Base-by-base conservation (phyloP, 2,113 vertebrate genomes). In the Polyodon spathula region DNA sequence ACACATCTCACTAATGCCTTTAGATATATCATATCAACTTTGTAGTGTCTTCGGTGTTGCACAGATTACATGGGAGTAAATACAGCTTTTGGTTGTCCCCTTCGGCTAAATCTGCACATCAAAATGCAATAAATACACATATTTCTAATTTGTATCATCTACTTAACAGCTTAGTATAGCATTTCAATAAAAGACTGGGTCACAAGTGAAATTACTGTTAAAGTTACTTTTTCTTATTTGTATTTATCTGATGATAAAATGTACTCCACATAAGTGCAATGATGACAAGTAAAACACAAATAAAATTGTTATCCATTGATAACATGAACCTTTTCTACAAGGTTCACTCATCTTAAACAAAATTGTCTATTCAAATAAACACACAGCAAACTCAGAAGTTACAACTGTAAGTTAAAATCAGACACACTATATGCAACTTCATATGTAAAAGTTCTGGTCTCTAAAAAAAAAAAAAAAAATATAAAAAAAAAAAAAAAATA, bases 31-130 rank as follows among this genome's bases (percentile, higher is more conserved):
- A 11, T 8, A 15, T 8, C 59, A 39, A 6, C 9, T 14, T 50
- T 51, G 15, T 41, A 63, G 46, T 63, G 55, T 63, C 42, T 59
- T 44, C 6, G 6, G 40, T 6, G 40, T 37, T 11, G 12, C 15
- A n/a, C 48, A 50, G 12, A 50, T n/a, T 14, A 50, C 8, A 50
- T 50, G 48, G 14, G 12, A 50, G 12, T 6, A n/a, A 10, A 27
- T 37, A 55, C 6, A 55, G 17, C 8, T 27, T 27, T 46, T 46
- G 44, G 44, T 46, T 10, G 44, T 5, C 14, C 8, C 8, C 8
- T 46, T 46, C 5, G 44, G 44, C 44, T 46, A 46, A 46, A 46
- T 46, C 44, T 46, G 2, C 14, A 46, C 1, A 27, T 27, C 27
- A 27, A 27, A 46, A 46, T 46, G 14, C 44, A 46, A 27, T 27